A percentile compares a stretch with the other conserved stretches of the same genome.
phyloP scores from a whole-genome alignment of 2,888 invertebrate genomes.

The Pseudeuparius sepicola region DNA sequence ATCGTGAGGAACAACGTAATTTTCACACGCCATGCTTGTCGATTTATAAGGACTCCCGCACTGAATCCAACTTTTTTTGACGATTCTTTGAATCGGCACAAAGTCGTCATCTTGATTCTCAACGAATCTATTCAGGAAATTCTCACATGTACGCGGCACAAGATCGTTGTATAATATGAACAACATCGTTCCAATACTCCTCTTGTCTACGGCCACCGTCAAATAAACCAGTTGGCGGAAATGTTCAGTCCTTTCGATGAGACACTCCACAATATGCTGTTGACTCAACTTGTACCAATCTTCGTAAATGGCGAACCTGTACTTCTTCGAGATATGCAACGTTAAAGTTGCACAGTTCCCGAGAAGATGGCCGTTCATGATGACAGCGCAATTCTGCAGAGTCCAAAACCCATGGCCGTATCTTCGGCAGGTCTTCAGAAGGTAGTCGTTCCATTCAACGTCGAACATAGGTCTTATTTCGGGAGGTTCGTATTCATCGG shows the following conservation, averaged over 20 bases:
- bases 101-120: constrained; percentile 37
- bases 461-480: constrained; percentile 34
- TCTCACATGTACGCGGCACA: constrained; percentile 47
- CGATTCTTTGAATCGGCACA: no score
- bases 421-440: constrained; percentile 30
- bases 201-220: constrained; percentile 42
- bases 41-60: constrained; percentile 47
- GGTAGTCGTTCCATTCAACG: constrained; percentile 34
- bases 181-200: constrained; percentile 43
- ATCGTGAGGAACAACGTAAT: constrained; percentile 54
- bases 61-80: constrained; percentile 61
- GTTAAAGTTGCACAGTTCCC: constrained; percentile 45
- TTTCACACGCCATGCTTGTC: constrained; percentile 49
- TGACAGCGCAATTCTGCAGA: constrained; percentile 40
- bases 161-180: constrained; percentile 52
- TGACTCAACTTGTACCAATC: constrained; percentile 42
- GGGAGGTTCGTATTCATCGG: constrained; percentile 30
- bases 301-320: constrained; percentile 38
- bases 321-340: constrained; percentile 40
- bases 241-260: constrained; percentile 39
- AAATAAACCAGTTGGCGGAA: constrained; percentile 49
- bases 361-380: constrained; percentile 44
- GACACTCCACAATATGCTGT: constrained; percentile 38
- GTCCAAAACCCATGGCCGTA: constrained; percentile 43
- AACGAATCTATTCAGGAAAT: constrained; percentile 48